Evolutionary conservation across 2,113 vertebrate genomes (phyloP), one percentile per base, ranked within the genome.

Genomic region (Nymphicus hollandicus): DNA sequence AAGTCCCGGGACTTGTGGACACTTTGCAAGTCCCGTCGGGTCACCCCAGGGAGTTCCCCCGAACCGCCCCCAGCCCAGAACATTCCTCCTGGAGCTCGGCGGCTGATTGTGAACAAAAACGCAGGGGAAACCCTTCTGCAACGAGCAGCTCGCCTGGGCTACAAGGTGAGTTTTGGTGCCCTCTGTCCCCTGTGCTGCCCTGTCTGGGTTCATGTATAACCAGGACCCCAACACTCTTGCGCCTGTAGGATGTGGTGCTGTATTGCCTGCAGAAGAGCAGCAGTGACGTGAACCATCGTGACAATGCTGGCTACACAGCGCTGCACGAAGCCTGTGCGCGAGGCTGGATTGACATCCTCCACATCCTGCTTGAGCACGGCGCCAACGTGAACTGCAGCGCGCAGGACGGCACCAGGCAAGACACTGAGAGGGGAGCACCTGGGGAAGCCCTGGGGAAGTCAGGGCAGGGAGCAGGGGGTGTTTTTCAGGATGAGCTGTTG

Each of bases 371-470:
- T 43, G 98, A 99, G 96, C 98, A 99, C 1, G 99, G 99, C 0
- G 99, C 99, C n/a, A 99, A 99, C 1, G 99, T 99, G 33, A 99
- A 99, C 98, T 99, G 99, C 97, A 99, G 99, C 0, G 99, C 99
- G 0, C 99, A 99, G 97, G 99, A 99, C 1, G 99, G 99, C 85
- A 99, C 99, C 3, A 98, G 99, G 99, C 99, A 97, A 97, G 98
- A 9, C 33, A 19, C 31, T 0, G 41, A 14, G 29, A 11, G 55
- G 53, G 68, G 44, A 1, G 6, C 39, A 1, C 3, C 63, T 5
- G 20, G 20, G 25, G 70, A 14, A 13, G 55, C 43, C 2, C 10
- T 3, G 10, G 23, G 46, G 8, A 6, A 10, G 10, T 4, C 2
- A 65, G 49, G 35, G 31, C 49, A 7, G 58, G 43, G 50, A 61